phyloP scores from a whole-genome alignment of 1,140 invertebrate species.

The Drosophila ambigua region DNA sequence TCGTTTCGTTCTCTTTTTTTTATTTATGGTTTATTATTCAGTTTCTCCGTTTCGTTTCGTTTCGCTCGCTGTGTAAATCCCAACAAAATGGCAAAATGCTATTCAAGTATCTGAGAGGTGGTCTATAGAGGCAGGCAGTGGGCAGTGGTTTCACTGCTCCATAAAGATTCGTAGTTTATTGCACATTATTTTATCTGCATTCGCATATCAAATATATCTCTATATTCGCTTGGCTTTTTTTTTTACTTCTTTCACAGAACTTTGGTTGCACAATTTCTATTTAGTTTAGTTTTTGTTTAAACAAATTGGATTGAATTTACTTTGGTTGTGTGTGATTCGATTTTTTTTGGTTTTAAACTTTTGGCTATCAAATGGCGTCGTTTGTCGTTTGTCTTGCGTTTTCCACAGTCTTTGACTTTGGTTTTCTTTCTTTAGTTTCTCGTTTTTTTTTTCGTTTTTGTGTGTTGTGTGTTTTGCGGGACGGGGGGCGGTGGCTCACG shows the following conservation, averaged over 20 bases:
- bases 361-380: conserved; percentile 45
- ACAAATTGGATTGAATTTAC: conserved; percentile 10
- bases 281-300: conserved; percentile 54
- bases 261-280: conserved; percentile 35
- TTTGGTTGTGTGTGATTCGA: conserved; percentile 7
- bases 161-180: conserved; percentile 57
- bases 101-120: background rate
- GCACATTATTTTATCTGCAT: conserved; percentile 57
- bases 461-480: conserved; percentile 9
- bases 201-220: conserved; percentile 5
- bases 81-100: conserved; percentile 43
- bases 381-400: conserved; percentile 42
- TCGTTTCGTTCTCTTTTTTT: background rate
- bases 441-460: background rate
- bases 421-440: background rate
- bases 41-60: conserved; percentile 20
- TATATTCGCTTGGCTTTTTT: conserved; percentile 12
- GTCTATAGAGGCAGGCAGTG: no score
- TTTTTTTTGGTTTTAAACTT: conserved; percentile 23
- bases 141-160: conserved; percentile 10
- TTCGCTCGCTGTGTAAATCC: conserved; percentile 49
- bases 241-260: conserved; percentile 25
- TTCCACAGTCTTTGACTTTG: conserved; percentile 54
- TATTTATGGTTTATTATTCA: conserved; percentile 1
- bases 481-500: conserved; percentile 16